phyloP scores from a whole-genome alignment of 2,113 vertebrate species.

The Tetrao urogallus region DNA sequence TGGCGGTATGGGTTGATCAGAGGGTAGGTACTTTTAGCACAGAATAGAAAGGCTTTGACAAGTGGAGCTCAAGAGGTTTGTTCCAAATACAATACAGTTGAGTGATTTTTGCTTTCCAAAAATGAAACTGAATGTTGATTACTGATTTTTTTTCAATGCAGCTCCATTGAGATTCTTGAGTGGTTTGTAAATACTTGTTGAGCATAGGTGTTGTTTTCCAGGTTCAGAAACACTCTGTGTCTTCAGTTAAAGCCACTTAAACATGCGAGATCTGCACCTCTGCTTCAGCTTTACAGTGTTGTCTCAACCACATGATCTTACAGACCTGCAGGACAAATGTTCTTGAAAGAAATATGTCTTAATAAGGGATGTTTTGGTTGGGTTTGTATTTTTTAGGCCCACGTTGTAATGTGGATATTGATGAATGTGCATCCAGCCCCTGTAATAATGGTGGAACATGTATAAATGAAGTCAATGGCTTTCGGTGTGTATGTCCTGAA shows the following conservation, averaged over 20 bases:
- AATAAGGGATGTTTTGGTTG: neutral
- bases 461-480: constrained; percentile 85
- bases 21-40: constrained; percentile 38
- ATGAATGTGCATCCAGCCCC: constrained; percentile 91
- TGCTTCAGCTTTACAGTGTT: neutral
- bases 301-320: neutral
- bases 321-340: neutral
- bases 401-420: constrained; percentile 86
- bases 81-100: constrained; percentile 21
- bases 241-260: neutral
- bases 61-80: constrained; percentile 43
- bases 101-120: constrained; percentile 31
- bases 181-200: constrained; percentile 1
- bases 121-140: neutral
- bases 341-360: neutral
- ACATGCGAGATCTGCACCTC: neutral
- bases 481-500: constrained; percentile 86
- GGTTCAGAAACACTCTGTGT: neutral
- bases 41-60: neutral
- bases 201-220: constrained; percentile 13
- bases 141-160: neutral
- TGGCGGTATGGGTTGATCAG: constrained; percentile 38
- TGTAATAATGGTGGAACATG: constrained; percentile 92
- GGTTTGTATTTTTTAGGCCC: constrained; percentile 70
- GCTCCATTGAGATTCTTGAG: neutral